Conservation (phyloP, 2,113 vertebrate species). For the Serinus canaria region DNA sequence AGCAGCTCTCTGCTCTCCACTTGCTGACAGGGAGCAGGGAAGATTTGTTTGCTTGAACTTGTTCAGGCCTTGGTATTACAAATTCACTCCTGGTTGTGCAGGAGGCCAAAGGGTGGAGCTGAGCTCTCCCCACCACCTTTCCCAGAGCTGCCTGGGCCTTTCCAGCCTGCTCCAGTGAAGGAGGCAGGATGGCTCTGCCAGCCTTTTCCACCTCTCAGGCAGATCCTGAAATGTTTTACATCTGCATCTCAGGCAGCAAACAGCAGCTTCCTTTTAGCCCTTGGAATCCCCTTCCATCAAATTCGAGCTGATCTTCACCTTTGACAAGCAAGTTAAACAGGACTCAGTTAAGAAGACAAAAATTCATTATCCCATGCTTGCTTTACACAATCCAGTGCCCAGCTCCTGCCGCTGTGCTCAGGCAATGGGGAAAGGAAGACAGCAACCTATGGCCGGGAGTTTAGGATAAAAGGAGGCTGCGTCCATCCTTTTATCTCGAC, state of each 20-base stretch:
- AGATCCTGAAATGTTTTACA: background rate
- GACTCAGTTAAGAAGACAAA: background rate
- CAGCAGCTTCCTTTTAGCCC: background rate
- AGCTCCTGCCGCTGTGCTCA: background rate
- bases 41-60: background rate
- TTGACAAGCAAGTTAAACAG: background rate
- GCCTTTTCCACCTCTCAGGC: accelerated
- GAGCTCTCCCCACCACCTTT: background rate
- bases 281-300: too few relatives aligned
- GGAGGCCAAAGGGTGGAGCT: background rate
- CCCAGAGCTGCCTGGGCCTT: background rate
- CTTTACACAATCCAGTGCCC: background rate
- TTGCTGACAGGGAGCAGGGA: background rate
- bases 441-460: background rate
- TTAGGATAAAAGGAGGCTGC: background rate
- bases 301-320: background rate
- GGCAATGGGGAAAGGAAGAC: background rate
- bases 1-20: background rate
- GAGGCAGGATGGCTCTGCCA: background rate
- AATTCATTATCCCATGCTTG: background rate
- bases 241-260: background rate
- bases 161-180: background rate
- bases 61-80: background rate
- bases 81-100: constrained; percentile 20
- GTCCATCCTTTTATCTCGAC: background rate